These are phyloP conservation scores for Melolontha melolontha DNA, from an alignment of 2,888 invertebrate genomes.

Conservation along the genomic window DNA sequence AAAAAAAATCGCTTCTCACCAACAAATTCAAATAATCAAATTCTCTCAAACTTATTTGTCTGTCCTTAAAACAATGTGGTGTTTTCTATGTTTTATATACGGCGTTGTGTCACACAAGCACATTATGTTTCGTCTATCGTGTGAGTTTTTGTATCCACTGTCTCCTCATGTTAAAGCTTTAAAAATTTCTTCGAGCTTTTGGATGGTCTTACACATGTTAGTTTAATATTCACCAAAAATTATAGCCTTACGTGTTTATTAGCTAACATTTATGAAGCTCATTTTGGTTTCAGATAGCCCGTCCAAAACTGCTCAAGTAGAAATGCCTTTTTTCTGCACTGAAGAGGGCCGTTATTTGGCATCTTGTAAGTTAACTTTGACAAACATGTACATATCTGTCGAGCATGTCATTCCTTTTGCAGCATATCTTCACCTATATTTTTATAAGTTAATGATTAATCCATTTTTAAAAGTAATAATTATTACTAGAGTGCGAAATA, in stretches of 20 bases:
- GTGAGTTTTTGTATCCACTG: slow-evolving; percentile 22
- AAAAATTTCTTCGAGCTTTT: slow-evolving; percentile 20
- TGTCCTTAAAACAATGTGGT: slow-evolving; percentile 21
- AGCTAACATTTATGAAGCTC: slow-evolving; percentile 1
- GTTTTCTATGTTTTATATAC: slow-evolving; percentile 16
- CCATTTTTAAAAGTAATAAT: no score
- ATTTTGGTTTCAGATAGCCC: slow-evolving; percentile 62
- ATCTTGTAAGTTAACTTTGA: slow-evolving; percentile 75
- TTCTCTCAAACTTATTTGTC: slow-evolving; percentile 26
- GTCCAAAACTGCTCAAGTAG: slow-evolving; percentile 68
- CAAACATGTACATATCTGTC: background rate
- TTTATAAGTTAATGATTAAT: no score
- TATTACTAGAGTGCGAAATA: no score
- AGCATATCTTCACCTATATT: no score
- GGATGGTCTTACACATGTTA: slow-evolving; percentile 17
- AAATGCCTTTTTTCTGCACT: slow-evolving; percentile 86
- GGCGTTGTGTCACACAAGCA: slow-evolving; percentile 16
- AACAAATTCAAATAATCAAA: background rate
- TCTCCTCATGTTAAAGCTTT: slow-evolving; percentile 4
- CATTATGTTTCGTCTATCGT: slow-evolving; percentile 13
- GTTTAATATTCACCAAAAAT: slow-evolving; percentile 9
- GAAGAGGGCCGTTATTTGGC: slow-evolving; percentile 92
- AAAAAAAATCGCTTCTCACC: slow-evolving; percentile 24
- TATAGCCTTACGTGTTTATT: no score
- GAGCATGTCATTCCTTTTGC: no score